These are phyloP conservation scores for Parapristionchus giblindavisi DNA, from an alignment of 2,888 invertebrate genomes.

Conservation along the genomic window DNA sequence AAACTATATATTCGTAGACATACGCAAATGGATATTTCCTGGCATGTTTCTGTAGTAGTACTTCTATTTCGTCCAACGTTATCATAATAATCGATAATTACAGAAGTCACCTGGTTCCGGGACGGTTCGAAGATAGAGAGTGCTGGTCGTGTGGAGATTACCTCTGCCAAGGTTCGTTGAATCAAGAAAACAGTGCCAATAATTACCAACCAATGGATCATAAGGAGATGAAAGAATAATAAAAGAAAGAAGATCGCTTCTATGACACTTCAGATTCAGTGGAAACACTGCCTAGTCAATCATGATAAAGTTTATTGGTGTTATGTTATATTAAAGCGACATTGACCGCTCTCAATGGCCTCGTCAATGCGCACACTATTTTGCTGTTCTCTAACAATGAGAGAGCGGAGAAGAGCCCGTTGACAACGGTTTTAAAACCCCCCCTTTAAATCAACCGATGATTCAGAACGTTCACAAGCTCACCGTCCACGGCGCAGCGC, in stretches of 20 bases:
- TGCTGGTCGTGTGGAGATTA: constrained; percentile 21
- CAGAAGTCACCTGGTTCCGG: constrained; percentile 36
- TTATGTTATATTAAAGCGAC: no score
- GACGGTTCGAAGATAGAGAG: constrained; percentile 6
- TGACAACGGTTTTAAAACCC: no score
- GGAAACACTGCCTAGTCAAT: no score
- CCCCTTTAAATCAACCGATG: neutral
- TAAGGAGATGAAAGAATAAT: no score
- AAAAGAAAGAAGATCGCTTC: no score
- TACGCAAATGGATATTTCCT: neutral
- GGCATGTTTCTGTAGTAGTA: neutral
- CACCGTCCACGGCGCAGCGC: constrained; percentile 43
- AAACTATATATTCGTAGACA: no score
- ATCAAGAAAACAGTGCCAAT: neutral
- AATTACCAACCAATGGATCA: neutral
- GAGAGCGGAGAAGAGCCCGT: no score
- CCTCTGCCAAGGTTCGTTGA: constrained; percentile 5
- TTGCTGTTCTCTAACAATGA: no score
- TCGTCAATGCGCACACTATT: no score
- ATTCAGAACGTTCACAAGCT: constrained; percentile 24
- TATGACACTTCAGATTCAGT: no score
- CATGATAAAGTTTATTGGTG: no score
- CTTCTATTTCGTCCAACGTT: neutral
- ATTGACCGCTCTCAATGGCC: no score
- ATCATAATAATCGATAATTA: neutral